phyloP scores from a whole-genome alignment of 2,888 invertebrate genomes.

The Metallyticus violacea region DNA sequence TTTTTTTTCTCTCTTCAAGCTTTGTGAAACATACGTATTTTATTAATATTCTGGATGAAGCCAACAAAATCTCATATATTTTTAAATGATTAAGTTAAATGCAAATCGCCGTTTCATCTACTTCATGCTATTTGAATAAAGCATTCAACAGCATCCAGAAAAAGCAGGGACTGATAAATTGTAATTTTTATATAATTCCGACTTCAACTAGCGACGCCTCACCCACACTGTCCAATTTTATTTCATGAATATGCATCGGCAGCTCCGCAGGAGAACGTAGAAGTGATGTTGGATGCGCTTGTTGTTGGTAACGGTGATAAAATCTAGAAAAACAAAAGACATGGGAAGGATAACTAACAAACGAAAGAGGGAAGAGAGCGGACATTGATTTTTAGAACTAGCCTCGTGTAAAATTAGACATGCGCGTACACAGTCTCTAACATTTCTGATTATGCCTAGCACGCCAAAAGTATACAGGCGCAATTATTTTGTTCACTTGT shows the following conservation, averaged over 20 bases:
- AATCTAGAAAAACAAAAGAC: not conserved
- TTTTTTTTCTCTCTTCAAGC: too few relatives aligned
- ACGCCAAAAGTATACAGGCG: too few relatives aligned
- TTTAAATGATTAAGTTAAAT: too few relatives aligned
- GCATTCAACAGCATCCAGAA: not conserved
- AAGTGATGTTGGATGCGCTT: not conserved
- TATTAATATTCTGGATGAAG: too few relatives aligned
- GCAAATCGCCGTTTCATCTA: too few relatives aligned
- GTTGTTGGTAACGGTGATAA: not conserved
- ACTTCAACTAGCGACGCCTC: not conserved
- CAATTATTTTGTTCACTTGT: too few relatives aligned
- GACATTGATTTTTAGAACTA: not conserved
- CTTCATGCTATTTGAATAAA: not conserved
- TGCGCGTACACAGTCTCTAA: not conserved
- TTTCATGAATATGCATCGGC: not conserved
- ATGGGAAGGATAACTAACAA: not conserved
- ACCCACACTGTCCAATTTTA: not conserved
- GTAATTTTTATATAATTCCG: not conserved
- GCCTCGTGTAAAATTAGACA: not conserved
- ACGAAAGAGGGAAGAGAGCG: not conserved
- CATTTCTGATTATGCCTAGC: too few relatives aligned
- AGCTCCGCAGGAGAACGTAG: not conserved
- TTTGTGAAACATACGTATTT: too few relatives aligned
- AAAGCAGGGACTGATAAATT: not conserved
- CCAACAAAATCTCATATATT: too few relatives aligned